Base-by-base conservation (phyloP, 2,113 vertebrate species). In the Labeo rohita region DNA sequence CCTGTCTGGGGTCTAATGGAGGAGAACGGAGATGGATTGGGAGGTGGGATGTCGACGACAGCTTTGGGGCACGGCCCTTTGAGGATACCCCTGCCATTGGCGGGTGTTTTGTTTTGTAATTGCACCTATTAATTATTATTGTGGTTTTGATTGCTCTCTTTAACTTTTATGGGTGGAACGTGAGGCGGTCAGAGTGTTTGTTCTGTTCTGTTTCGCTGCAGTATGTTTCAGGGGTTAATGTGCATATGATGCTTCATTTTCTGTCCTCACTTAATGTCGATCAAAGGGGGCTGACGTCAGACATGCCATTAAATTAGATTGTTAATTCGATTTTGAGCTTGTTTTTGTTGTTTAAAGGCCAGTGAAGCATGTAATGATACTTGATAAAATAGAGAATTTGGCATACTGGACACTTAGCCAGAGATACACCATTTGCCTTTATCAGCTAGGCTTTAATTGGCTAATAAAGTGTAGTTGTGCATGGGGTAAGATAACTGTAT, bases 1-100 rank as follows among this genome's bases (percentile, higher is more conserved):
- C 76, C 84, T 86, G 84, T 89, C 90, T 91, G 85, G 84, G 74
- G 82, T 85, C 75, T 89, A 90, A 91, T 91, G 86, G 89, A 84
- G 85, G 84, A 59, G 82, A 91, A 88, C 88, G 1, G 74, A 89
- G 85, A 90, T 84, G 84, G 87, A 91, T 88, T 85, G 85, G 45
- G 68, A 87, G 83, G 87, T 88, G 65, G 76, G 81, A 81, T 75
- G 70, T 59, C n/a, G 52, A 43, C 23, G 78, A 85, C 85, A 85
- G 84, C 63, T 86, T 56, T n/a, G 63, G 82, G 84, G 39, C 79
- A 59, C 59, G 74, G 47, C 83, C 80, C 54, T 89, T 87, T 76
- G 23, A 79, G 66, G 56, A 52, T 36, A 65, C 45, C 76, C 56
- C 45, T 85, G 66, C 52, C 54, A 59, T 90, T 87, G 74, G 61